Conservation (phyloP, 2,888 invertebrate genomes). For the Nematopogon swammerdamellus region DNA sequence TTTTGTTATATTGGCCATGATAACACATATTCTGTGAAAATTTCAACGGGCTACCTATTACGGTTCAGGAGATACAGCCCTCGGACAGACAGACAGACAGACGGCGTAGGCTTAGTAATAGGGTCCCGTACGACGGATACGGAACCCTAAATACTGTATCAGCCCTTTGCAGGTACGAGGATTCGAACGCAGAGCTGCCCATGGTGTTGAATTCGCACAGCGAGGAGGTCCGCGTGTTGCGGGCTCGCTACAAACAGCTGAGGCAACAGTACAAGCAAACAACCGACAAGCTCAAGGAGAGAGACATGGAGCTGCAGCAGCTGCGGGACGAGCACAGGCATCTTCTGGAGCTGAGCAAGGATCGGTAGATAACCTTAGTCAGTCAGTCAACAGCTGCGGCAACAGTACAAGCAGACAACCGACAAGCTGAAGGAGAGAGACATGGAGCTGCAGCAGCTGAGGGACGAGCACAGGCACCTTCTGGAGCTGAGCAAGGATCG, state of each 20-base stretch:
- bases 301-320: constrained; percentile 63
- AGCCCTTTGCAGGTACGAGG: constrained; percentile 60
- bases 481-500: constrained; percentile 69
- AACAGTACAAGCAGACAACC: constrained; percentile 59
- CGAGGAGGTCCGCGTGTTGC: constrained; percentile 72
- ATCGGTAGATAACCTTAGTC: constrained; percentile 45
- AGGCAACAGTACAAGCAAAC: constrained; percentile 61
- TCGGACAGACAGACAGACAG: too few species aligned
- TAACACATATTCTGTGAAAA: too few species aligned
- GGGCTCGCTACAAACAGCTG: constrained; percentile 65
- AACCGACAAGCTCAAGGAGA: constrained; percentile 62
- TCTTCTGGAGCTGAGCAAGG: constrained; percentile 66
- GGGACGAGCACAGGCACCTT: constrained; percentile 68
- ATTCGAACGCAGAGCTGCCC: constrained; percentile 74
- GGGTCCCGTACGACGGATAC: too few species aligned
- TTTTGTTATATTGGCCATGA: too few species aligned
- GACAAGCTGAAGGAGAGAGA: constrained; percentile 68
- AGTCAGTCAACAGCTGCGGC: constrained; percentile 52
- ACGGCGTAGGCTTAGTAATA: too few species aligned
- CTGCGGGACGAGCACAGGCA: constrained; percentile 69
- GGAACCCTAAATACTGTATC: too few species aligned
- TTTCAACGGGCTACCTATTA: too few species aligned
- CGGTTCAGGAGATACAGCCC: too few species aligned
- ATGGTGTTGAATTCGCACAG: constrained; percentile 71
- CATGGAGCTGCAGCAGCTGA: constrained; percentile 60